Evolutionary conservation across 1,140 invertebrate genomes (phyloP).

Genomic region (Procambarus virginalis): DNA sequence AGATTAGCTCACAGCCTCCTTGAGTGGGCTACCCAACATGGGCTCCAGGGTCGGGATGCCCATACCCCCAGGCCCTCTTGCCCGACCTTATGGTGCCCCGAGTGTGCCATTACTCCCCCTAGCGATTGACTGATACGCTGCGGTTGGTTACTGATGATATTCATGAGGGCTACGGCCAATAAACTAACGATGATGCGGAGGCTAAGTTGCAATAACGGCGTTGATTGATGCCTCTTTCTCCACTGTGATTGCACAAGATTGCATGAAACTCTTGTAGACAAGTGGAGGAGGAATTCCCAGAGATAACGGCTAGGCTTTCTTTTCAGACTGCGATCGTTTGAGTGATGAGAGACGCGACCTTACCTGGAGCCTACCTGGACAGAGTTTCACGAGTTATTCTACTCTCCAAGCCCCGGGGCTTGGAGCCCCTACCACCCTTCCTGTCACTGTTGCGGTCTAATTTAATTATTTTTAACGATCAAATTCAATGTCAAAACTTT

Average conservation of each 20-base stretch:
- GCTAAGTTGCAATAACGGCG: slow-evolving; percentile 1
- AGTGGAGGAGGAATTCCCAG: too few relatives aligned
- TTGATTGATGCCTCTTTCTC: slow-evolving; percentile 15
- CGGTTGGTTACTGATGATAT: slow-evolving; percentile 28
- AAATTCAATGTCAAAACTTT: too few relatives aligned
- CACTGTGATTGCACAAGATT: not conserved
- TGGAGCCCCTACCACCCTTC: too few relatives aligned
- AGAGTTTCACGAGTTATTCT: too few relatives aligned
- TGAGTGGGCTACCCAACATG: not conserved
- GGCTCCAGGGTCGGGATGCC: not conserved
- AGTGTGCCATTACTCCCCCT: not conserved
- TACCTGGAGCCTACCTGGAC: too few relatives aligned
- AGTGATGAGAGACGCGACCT: too few relatives aligned
- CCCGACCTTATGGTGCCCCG: not conserved
- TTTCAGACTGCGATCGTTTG: too few relatives aligned
- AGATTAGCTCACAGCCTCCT: not conserved
- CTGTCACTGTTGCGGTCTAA: too few relatives aligned
- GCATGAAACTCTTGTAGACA: not conserved
- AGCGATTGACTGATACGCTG: slow-evolving; percentile 9
- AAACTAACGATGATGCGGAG: not conserved
- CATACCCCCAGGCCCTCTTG: not conserved
- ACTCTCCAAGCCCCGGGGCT: too few relatives aligned
- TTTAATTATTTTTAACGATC: too few relatives aligned
- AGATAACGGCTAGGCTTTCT: too few relatives aligned
- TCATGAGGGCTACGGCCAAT: slow-evolving; percentile 37